phyloP scores from a whole-genome alignment of 2,888 invertebrate species.

The Deladenus siricidicola region DNA sequence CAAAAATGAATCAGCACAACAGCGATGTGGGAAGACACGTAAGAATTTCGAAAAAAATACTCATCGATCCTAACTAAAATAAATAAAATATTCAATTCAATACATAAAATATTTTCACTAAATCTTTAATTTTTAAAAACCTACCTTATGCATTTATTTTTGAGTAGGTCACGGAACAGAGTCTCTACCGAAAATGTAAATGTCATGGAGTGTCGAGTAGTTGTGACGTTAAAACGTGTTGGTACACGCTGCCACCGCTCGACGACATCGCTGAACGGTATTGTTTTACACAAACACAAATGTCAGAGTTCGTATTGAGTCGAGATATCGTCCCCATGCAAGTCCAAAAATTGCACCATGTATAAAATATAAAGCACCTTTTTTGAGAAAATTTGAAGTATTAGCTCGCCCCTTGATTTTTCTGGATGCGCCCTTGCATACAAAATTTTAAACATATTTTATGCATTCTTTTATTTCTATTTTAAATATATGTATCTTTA shows the following conservation, averaged over 20 bases:
- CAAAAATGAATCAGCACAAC: constrained; percentile 68
- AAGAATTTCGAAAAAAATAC: constrained; percentile 56
- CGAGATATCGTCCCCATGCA: not conserved
- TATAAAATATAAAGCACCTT: not conserved
- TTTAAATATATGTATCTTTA: no score
- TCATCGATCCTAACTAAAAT: not conserved
- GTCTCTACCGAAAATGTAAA: constrained; percentile 66
- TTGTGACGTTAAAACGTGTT: constrained; percentile 58
- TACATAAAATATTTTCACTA: not conserved
- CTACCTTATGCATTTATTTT: not conserved
- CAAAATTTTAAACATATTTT: no score
- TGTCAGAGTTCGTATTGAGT: not conserved
- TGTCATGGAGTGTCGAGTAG: constrained; percentile 78
- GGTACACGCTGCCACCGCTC: constrained; percentile 66
- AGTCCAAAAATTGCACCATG: not conserved
- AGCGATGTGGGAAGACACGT: constrained; percentile 67
- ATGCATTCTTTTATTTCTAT: no score
- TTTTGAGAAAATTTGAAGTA: not conserved
- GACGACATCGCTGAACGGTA: constrained; percentile 55
- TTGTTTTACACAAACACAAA: not conserved
- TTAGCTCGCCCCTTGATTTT: no score
- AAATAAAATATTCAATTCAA: no score
- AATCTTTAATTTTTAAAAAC: not conserved
- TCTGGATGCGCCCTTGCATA: no score
- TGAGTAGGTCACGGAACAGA: constrained; percentile 60